Conservation (phyloP, 1,140 invertebrate species). For the Sipha flava region DNA sequence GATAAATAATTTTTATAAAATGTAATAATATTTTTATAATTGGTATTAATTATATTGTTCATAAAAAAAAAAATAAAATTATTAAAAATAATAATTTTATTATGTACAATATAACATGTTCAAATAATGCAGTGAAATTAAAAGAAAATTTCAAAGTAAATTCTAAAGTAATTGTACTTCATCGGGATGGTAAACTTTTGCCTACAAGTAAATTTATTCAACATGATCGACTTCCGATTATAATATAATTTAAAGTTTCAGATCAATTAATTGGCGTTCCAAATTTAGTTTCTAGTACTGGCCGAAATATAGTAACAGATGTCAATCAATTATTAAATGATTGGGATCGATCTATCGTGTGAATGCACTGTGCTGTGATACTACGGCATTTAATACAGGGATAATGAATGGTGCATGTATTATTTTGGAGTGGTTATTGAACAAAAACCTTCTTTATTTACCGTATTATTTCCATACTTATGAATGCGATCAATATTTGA, state of each 20-base stretch:
- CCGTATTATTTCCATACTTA: constrained; percentile 29
- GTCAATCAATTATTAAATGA: not conserved
- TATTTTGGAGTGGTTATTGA: constrained; percentile 28
- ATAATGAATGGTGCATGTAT: constrained; percentile 36
- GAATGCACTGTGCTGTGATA: constrained; percentile 40
- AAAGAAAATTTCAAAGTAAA: not conserved
- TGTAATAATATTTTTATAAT: too few relatives aligned
- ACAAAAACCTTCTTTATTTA: constrained; percentile 20
- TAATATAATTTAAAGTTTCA: not conserved
- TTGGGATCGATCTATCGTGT: not conserved
- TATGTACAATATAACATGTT: too few relatives aligned
- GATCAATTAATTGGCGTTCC: not conserved
- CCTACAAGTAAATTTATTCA: not conserved
- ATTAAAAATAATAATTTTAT: too few relatives aligned
- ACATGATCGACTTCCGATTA: not conserved
- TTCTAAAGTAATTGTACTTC: not conserved
- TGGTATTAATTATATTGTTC: too few relatives aligned
- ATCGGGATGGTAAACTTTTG: constrained; percentile 13
- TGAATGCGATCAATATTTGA: too few relatives aligned
- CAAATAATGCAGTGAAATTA: not conserved
- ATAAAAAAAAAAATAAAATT: too few relatives aligned
- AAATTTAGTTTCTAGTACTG: not conserved
- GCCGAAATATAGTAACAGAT: not conserved
- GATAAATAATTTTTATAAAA: too few relatives aligned
- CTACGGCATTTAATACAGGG: constrained; percentile 41